Evolutionary conservation across 2,888 invertebrate genomes (phyloP).

Genomic region (Halictus quadricinctus): DNA sequence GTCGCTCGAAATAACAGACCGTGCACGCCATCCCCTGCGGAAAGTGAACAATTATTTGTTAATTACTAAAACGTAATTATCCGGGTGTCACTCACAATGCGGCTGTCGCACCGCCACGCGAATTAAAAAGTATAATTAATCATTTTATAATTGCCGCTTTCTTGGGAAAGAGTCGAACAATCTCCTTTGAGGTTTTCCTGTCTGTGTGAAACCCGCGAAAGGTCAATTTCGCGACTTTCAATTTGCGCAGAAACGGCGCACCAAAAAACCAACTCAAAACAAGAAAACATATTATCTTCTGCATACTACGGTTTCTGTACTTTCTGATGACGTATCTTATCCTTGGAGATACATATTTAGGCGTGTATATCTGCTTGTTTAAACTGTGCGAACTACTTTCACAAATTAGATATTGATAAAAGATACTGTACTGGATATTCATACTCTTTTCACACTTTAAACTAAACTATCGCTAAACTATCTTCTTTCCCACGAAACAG

Average conservation of each 20-base stretch:
- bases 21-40: not conserved
- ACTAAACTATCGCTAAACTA: no score
- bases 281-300: no score
- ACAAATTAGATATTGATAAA: not conserved
- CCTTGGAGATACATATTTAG: not conserved
- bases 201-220: constrained; percentile 23
- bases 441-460: not conserved
- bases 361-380: not conserved
- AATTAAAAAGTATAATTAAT: constrained; percentile 9
- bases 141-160: constrained; percentile 6
- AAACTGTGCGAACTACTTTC: not conserved
- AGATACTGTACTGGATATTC: not conserved
- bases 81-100: constrained; percentile 3
- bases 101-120: not conserved
- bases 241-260: not conserved
- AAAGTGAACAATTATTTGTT: constrained; percentile 17
- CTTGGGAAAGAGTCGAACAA: constrained; percentile 27
- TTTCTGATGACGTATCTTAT: not conserved
- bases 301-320: not conserved
- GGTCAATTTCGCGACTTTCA: constrained; percentile 28
- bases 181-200: constrained; percentile 34
- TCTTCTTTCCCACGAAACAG: no score
- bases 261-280: not conserved
- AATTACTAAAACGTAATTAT: constrained; percentile 14
- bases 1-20: not conserved